Evolutionary conservation across 1,140 invertebrate genomes (phyloP).

Genomic region (Eurosta solidaginis): DNA sequence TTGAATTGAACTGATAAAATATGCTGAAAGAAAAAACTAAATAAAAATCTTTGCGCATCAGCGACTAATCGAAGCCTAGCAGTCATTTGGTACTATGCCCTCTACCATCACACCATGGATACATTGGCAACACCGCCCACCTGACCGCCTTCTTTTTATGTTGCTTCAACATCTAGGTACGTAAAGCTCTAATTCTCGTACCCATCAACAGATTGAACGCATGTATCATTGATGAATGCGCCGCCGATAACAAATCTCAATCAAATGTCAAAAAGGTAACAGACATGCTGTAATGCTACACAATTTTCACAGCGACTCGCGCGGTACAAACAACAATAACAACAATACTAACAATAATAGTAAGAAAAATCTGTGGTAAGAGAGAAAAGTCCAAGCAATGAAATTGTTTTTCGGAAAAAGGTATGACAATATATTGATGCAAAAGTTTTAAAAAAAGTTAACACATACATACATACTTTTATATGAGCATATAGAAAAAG

Average conservation of each 20-base stretch:
- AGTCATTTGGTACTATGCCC: not conserved
- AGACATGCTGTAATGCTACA: slow-evolving; percentile 45
- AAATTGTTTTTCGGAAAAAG: slow-evolving; percentile 48
- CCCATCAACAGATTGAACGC: not conserved
- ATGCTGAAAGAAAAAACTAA: not conserved
- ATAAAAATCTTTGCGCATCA: not conserved
- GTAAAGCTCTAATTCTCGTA: too few species aligned
- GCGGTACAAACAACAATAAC: slow-evolving; percentile 3
- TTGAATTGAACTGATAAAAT: slow-evolving; percentile 19
- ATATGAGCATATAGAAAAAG: not conserved
- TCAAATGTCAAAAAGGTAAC: slow-evolving; percentile 61
- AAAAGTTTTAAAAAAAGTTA: not conserved
- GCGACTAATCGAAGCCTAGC: not conserved
- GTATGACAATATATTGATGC: not conserved
- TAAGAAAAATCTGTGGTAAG: not conserved
- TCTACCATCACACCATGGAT: not conserved
- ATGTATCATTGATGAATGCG: slow-evolving; percentile 59
- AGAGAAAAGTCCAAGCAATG: slow-evolving; percentile 9
- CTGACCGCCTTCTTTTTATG: not conserved
- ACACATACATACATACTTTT: not conserved
- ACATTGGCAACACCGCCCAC: not conserved
- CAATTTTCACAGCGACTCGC: slow-evolving; percentile 31
- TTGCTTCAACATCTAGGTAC: not conserved
- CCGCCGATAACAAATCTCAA: slow-evolving; percentile 60
- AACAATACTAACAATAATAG: not conserved